Conservation (phyloP, 2,888 invertebrate species). For the Dromius quadrimaculatus region DNA sequence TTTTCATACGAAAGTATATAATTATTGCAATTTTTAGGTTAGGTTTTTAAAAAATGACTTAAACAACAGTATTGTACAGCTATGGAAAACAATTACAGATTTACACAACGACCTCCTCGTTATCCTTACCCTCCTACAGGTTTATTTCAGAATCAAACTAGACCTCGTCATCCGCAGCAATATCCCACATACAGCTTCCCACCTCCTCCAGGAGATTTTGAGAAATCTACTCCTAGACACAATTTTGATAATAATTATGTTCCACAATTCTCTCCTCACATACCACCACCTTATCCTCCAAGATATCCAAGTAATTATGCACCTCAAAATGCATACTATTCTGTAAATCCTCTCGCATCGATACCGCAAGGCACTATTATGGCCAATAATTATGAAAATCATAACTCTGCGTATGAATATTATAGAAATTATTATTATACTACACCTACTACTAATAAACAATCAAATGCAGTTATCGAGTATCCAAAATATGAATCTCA, state of each 20-base stretch:
- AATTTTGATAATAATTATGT: constrained; percentile 10
- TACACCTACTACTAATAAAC: neutral
- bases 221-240: constrained; percentile 11
- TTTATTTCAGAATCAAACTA: constrained; percentile 23
- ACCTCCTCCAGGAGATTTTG: constrained; percentile 2
- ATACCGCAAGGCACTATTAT: neutral
- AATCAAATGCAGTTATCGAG: neutral
- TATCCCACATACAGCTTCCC: constrained; percentile 20
- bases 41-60: too few species aligned
- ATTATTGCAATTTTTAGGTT: too few species aligned
- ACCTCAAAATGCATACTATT: constrained; percentile 6
- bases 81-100: constrained; percentile 30
- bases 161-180: constrained; percentile 25
- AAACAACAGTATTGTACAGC: constrained; percentile 3
- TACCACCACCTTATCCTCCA: constrained; percentile 6
- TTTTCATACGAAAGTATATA: too few species aligned
- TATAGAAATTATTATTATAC: constrained; percentile 27
- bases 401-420: constrained; percentile 20
- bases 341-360: neutral
- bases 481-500: neutral
- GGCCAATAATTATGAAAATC: constrained; percentile 3
- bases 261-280: constrained; percentile 2
- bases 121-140: constrained; percentile 31
- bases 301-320: constrained; percentile 5
- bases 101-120: constrained; percentile 20